These are phyloP conservation scores for Piscicola geometra DNA, from an alignment of 2,888 invertebrate genomes.

Conservation along the genomic window DNA sequence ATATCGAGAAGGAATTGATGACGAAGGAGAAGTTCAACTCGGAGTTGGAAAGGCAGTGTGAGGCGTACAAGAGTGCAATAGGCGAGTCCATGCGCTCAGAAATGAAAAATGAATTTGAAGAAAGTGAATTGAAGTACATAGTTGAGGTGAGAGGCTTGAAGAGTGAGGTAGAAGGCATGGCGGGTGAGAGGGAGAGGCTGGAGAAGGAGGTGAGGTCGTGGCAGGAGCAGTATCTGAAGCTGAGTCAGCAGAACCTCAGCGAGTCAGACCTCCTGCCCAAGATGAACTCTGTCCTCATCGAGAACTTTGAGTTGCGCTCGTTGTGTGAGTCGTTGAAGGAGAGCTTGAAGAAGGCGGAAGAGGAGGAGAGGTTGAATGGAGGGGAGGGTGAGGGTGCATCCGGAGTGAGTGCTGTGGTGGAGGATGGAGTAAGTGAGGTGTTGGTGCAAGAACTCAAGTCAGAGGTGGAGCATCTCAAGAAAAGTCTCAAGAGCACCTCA, in stretches of 20 bases:
- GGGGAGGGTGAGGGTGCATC: background rate
- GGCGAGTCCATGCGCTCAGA: background rate
- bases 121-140: background rate
- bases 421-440: too few relatives aligned
- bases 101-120: background rate
- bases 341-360: background rate
- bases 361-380: background rate
- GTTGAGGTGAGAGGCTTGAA: slow-evolving; percentile 5
- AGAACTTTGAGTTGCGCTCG: slow-evolving; percentile 18
- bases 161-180: background rate
- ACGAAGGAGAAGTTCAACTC: slow-evolving; percentile 3
- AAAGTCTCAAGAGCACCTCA: background rate
- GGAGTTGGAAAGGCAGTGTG: background rate
- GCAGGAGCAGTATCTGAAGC: slow-evolving; percentile 25
- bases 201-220: slow-evolving; percentile 14
- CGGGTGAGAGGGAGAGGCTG: background rate
- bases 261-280: slow-evolving; percentile 27
- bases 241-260: slow-evolving; percentile 30
- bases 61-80: slow-evolving; percentile 1
- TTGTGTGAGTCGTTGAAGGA: background rate
- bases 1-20: slow-evolving; percentile 10
- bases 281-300: slow-evolving; percentile 23
- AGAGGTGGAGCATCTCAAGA: slow-evolving; percentile 1
- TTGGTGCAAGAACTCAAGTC: background rate
- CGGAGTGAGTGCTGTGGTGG: background rate